phyloP scores from a whole-genome alignment of 2,797 vertebrate genomes.

The Benthosema pterotum region DNA sequence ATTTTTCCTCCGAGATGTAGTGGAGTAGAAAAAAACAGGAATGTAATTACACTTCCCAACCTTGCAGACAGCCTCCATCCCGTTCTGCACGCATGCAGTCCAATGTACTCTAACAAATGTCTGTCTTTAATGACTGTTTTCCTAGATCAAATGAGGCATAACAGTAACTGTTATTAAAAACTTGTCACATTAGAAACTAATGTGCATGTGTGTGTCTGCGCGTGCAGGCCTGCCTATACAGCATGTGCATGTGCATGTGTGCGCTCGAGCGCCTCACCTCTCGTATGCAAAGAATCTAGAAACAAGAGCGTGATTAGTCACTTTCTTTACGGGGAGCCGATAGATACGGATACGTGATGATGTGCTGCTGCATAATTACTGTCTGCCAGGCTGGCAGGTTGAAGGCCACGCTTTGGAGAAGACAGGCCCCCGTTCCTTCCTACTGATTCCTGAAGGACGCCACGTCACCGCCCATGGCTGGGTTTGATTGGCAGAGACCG shows the following conservation, averaged over 20 bases:
- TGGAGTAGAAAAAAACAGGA: too few species aligned
- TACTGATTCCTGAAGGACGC: conserved; percentile 25
- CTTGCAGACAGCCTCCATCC: not conserved
- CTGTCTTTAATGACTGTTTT: conserved; percentile 15
- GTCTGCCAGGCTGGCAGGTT: not conserved
- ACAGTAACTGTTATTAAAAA: conserved; percentile 15
- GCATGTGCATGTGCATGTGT: conserved; percentile 3
- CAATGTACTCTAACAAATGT: conserved; percentile 12
- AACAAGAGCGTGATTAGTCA: not conserved
- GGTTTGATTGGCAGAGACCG: conserved; percentile 41
- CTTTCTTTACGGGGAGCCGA: not conserved
- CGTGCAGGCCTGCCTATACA: too few species aligned
- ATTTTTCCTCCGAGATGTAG: too few species aligned
- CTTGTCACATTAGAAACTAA: conserved; percentile 13
- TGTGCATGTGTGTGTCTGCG: conserved; percentile 6
- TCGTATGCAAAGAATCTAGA: not conserved
- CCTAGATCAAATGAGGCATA: conserved; percentile 19
- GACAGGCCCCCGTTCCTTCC: not conserved
- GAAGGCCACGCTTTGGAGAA: not conserved
- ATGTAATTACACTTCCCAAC: not conserved
- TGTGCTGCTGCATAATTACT: conserved; percentile 12
- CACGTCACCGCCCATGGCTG: not conserved
- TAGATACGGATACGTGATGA: not conserved
- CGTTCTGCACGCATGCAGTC: not conserved
- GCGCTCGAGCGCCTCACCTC: not conserved